A percentile compares a stretch with the other conserved stretches of the same genome.
Evolutionary conservation across 2,797 vertebrate genomes (phyloP).

Genomic region (Parambassis ranga): DNA sequence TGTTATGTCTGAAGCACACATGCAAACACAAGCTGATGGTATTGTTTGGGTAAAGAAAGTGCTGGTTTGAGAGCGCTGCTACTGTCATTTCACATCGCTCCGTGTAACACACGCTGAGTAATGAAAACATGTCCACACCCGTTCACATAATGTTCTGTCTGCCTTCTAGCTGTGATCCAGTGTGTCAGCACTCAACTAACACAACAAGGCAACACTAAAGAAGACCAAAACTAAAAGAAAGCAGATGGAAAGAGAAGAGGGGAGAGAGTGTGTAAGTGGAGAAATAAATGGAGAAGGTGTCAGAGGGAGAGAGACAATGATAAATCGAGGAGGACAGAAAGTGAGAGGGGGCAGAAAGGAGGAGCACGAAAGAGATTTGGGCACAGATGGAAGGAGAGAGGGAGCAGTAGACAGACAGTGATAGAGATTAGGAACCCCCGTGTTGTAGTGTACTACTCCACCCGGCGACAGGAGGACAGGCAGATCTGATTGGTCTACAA

Average conservation of each 20-base stretch:
- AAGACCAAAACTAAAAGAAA: slow-evolving; percentile 4
- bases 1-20: background rate
- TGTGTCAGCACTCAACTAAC: slow-evolving; percentile 23
- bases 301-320: slow-evolving; percentile 55
- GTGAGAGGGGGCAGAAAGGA: slow-evolving; percentile 29
- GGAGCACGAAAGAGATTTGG: slow-evolving; percentile 36
- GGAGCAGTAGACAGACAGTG: slow-evolving; percentile 49
- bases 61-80: background rate
- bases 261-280: background rate
- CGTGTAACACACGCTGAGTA: background rate
- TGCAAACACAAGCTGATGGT: background rate
- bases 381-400: slow-evolving; percentile 35
- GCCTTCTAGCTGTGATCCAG: slow-evolving; percentile 12
- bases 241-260: slow-evolving; percentile 24
- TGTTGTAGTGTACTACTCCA: slow-evolving; percentile 46
- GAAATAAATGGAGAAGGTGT: slow-evolving; percentile 37
- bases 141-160: background rate
- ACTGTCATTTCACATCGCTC: slow-evolving; percentile 13
- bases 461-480: slow-evolving; percentile 62
- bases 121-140: background rate
- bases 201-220: slow-evolving; percentile 31
- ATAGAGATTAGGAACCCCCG: slow-evolving; percentile 62
- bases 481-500: slow-evolving; percentile 75
- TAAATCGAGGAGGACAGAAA: slow-evolving; percentile 59
- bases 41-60: background rate